Evolutionary conservation across 2,113 vertebrate genomes (phyloP).

Genomic region (Chloebia gouldiae): DNA sequence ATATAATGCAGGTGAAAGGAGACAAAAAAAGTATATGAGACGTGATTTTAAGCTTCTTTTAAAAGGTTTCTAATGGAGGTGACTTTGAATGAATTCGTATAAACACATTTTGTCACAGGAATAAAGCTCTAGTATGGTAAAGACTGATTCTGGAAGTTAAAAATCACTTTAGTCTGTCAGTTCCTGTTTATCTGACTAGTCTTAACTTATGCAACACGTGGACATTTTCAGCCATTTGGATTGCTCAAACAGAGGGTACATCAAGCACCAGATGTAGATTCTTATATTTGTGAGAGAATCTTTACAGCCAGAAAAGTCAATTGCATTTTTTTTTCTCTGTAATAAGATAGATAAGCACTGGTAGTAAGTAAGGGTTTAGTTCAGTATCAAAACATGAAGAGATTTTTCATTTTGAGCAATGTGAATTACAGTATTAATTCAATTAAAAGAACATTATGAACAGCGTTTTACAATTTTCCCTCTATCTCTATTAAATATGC

Average conservation of each 20-base stretch:
- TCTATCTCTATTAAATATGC: not conserved
- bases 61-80: not conserved
- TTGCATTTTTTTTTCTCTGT: not conserved
- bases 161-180: not conserved
- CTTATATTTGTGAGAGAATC: not conserved
- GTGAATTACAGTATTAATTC: slow-evolving; percentile 11
- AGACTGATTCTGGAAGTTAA: not conserved
- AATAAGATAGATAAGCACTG: not conserved
- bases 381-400: not conserved
- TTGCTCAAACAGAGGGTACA: not conserved
- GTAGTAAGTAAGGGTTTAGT: not conserved
- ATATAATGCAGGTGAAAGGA: not conserved
- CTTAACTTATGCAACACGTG: not conserved
- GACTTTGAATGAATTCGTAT: not conserved
- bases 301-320: not conserved
- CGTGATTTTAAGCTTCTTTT: not conserved
- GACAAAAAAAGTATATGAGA: not conserved
- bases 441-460: slow-evolving; percentile 19
- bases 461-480: not conserved
- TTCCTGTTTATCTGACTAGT: not conserved
- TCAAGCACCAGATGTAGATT: not conserved
- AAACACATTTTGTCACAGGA: not conserved
- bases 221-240: not conserved
- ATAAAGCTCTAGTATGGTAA: not conserved
- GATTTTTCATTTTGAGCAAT: not conserved